phyloP scores from a whole-genome alignment of 2,113 vertebrate genomes.

The Coregonus clupeaformis region DNA sequence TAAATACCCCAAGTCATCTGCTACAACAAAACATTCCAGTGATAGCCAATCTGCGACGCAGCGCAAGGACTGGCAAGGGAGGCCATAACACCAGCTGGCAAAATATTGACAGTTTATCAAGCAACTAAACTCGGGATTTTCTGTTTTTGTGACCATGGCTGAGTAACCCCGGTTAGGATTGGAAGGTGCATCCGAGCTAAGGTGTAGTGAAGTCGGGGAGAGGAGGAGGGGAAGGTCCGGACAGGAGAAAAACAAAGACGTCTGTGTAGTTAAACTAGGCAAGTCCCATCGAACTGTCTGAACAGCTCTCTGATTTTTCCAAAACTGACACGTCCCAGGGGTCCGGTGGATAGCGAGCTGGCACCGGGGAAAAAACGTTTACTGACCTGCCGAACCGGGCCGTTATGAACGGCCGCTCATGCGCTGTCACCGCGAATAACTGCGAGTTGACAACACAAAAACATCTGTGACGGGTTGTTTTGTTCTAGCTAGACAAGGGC shows the following conservation, averaged over 20 bases:
- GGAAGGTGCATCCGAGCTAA: conserved; percentile 35
- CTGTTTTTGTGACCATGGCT: conserved; percentile 5
- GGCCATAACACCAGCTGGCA: conserved; percentile 26
- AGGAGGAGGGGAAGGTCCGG: conserved; percentile 56
- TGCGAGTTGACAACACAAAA: conserved; percentile 60
- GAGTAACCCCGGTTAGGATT: conserved; percentile 54
- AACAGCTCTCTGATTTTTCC: conserved; percentile 30
- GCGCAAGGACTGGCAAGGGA: conserved; percentile 26
- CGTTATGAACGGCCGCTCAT: conserved; percentile 38
- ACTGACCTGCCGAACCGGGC: conserved; percentile 49
- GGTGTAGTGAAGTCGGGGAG: conserved; percentile 44
- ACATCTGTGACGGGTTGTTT: conserved; percentile 71
- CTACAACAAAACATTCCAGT: conserved; percentile 72
- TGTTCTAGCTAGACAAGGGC: conserved; percentile 56
- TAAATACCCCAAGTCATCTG: conserved; percentile 78
- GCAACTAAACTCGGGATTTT: conserved; percentile 35
- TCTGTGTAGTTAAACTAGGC: conserved; percentile 72
- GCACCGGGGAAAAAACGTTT: conserved; percentile 52
- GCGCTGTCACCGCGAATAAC: conserved; percentile 72
- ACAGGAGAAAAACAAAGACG: conserved; percentile 80
- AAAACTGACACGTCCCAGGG: conserved; percentile 50
- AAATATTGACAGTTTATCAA: conserved; percentile 40
- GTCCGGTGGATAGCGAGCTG: conserved; percentile 49
- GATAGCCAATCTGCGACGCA: conserved; percentile 59
- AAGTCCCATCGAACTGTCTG: conserved; percentile 59